These are phyloP conservation scores for Aphelenchoides besseyi DNA, from an alignment of 1,140 invertebrate species.

Conservation along the genomic window DNA sequence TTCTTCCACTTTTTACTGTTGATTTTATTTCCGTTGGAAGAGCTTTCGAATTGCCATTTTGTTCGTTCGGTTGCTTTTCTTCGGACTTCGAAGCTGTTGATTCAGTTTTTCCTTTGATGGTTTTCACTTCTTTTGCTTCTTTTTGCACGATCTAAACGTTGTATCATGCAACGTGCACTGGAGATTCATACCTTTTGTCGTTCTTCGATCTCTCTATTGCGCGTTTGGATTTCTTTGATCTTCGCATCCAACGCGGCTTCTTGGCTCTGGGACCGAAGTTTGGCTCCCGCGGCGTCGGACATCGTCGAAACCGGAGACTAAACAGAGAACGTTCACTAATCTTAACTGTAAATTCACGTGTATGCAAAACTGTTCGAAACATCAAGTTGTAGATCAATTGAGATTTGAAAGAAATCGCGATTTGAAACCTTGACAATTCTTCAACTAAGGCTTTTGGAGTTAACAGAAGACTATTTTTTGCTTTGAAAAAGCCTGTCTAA, in stretches of 20 bases:
- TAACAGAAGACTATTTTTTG: too few species aligned
- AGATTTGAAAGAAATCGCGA: too few species aligned
- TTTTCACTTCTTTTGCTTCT: constrained; percentile 18
- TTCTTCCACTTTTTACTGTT: too few species aligned
- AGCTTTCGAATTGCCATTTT: background rate
- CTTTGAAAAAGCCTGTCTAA: too few species aligned
- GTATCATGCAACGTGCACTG: background rate
- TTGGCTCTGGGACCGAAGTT: constrained; percentile 17
- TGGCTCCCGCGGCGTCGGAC: background rate
- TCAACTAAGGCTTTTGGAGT: too few species aligned
- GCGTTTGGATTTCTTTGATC: constrained; percentile 7
- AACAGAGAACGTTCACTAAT: too few species aligned
- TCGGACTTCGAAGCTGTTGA: constrained; percentile 4
- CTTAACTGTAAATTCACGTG: too few species aligned
- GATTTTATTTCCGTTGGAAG: too few species aligned
- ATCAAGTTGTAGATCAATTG: too few species aligned
- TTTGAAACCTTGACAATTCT: too few species aligned
- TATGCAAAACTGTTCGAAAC: too few species aligned
- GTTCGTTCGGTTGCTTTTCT: background rate
- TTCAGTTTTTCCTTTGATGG: background rate
- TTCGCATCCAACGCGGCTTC: constrained; percentile 19
- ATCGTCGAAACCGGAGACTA: constrained; percentile 4
- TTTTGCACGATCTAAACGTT: constrained; percentile 10
- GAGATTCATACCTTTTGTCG: background rate
- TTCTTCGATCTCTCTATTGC: constrained; percentile 21